Percentiles rank a stretch among this genome's conserved stretches.
phyloP scores from a whole-genome alignment of 2,113 vertebrate species.

The Ctenodactylus gundi region DNA sequence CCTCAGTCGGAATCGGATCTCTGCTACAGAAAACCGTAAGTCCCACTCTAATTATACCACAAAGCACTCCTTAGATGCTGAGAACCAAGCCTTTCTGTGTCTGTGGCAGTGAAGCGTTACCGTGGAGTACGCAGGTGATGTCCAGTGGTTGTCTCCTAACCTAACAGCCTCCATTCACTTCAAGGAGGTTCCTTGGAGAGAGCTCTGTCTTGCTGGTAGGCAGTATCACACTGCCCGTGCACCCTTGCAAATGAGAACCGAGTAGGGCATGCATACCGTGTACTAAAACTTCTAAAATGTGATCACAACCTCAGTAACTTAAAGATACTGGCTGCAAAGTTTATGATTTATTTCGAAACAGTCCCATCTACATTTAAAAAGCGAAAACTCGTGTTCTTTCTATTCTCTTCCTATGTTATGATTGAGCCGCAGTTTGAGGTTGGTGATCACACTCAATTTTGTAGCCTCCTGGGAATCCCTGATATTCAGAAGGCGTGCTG shows the following conservation, averaged over 20 bases:
- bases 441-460: slow-evolving; percentile 45
- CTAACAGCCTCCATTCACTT: background rate
- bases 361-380: background rate
- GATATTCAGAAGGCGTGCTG: slow-evolving; percentile 36
- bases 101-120: accelerated
- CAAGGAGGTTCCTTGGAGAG: background rate
- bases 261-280: background rate
- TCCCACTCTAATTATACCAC: background rate
- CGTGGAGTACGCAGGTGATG: no score
- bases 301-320: background rate
- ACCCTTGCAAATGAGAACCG: background rate
- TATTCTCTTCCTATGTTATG: background rate
- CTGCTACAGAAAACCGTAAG: background rate
- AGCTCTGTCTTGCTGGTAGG: background rate
- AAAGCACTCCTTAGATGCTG: no score
- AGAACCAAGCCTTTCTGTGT: accelerated
- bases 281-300: background rate
- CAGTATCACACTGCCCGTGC: background rate
- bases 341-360: background rate
- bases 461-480: slow-evolving; percentile 30
- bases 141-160: background rate
- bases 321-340: background rate
- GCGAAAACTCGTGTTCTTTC: background rate
- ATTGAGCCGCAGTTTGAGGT: slow-evolving; percentile 31
- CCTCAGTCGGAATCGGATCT: background rate